A percentile compares a stretch with the other conserved stretches of the same genome.
Evolutionary conservation across 2,888 invertebrate genomes (phyloP).

Genomic region (Eupithecia exiguata): DNA sequence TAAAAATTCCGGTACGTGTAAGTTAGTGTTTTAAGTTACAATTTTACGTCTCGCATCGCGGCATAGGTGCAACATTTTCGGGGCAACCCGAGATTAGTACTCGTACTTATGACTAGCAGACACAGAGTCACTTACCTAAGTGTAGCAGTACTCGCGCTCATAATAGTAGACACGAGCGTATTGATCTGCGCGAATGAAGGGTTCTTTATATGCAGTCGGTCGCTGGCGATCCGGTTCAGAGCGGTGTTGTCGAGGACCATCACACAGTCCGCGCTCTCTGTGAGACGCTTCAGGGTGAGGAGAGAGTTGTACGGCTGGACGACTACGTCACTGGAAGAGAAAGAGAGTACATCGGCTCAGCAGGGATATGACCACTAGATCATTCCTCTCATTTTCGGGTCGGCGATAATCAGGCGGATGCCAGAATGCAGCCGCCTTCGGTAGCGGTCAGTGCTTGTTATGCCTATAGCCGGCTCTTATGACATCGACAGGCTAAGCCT

Average conservation of each 20-base stretch:
- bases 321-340: slow-evolving; percentile 91
- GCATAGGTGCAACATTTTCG: no score
- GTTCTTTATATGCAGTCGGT: slow-evolving; percentile 96
- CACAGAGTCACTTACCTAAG: slow-evolving; percentile 84
- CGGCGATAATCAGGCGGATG: no score
- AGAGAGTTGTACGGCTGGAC: slow-evolving; percentile 98
- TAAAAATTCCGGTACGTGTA: no score
- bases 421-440: no score
- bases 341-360: not conserved
- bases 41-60: no score
- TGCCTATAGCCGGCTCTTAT: no score
- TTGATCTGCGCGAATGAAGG: slow-evolving; percentile 99
- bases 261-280: slow-evolving; percentile 98
- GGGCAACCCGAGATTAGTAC: not conserved
- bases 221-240: slow-evolving; percentile 95
- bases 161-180: slow-evolving; percentile 98
- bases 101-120: not conserved
- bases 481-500: no score
- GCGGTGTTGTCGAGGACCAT: slow-evolving; percentile 99
- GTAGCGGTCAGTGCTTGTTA: no score
- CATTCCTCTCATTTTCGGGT: not conserved
- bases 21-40: no score
- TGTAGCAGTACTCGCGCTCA: slow-evolving; percentile 99
- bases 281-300: slow-evolving; percentile 95
- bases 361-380: not conserved